Base-by-base conservation (phyloP, 1,140 invertebrate genomes). In the Drosophila kurseongensis region DNA sequence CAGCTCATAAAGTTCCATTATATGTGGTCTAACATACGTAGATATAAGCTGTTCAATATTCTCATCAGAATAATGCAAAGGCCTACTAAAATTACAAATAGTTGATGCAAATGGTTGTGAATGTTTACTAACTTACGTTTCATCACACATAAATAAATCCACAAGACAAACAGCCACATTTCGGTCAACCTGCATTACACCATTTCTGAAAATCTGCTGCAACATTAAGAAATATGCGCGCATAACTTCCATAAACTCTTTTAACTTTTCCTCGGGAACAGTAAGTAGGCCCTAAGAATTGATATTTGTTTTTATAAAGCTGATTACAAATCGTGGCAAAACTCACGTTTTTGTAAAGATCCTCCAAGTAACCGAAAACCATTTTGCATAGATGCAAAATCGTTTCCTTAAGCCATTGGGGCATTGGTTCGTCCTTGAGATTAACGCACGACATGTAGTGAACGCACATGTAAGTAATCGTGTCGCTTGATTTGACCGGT, bases 361-460 rank as follows among this genome's bases (percentile, higher is more conserved):
- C 47, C 8, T 61, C 63, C 47, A 74, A 32, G 10, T 80, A 54
- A 35, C 55, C 51, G 0, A 73, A 36, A 8, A 48, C 47, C 0
- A 68, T 67, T 12, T 88, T 63, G 12, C 71, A 71, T 12, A 89
- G 52, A 62, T 88, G 84, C 29, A 71, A 18, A 8, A 66, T 0
- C 2, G 80, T 74, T 8, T 77, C 76, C 48, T 72, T 52, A 4
- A 84, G 42, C 68, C 77, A 84, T 8, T 68, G 48, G 0, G 84
- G 77, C 41, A 71, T 60, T 7, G 18, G 40, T n/a, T n/a, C 18
- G 6, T 51, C 23, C 0, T 5, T 58, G 13, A 9, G 7, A 6
- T 54, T 27, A n/a, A 14, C 12, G 6, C 38, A 35, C 5, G 42
- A 56, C 14, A 41, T 41, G 48, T 67, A 89, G 29, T 88, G 67